Conservation (phyloP, 2,888 invertebrate species). For the Hymenopus coronatus region DNA sequence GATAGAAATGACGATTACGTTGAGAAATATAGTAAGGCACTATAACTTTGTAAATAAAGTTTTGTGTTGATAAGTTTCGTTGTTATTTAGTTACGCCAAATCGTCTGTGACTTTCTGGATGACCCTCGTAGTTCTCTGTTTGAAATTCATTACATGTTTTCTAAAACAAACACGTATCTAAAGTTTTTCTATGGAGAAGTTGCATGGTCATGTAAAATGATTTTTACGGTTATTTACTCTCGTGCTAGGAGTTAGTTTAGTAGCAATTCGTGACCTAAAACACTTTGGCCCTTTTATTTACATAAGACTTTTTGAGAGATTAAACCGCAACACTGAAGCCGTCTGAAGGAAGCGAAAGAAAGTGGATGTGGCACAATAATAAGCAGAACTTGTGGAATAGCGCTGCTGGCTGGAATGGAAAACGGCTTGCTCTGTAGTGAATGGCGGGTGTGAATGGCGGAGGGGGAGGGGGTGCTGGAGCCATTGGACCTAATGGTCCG, state of each 20-base stretch:
- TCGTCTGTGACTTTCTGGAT: too few relatives aligned
- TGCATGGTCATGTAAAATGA: not conserved
- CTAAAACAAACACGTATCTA: too few relatives aligned
- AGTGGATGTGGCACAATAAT: not conserved
- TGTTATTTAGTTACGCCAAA: too few relatives aligned
- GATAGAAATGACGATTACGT: too few relatives aligned
- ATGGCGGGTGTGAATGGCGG: not conserved
- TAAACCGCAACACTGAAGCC: not conserved
- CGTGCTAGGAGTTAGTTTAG: not conserved
- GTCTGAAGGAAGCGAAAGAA: not conserved
- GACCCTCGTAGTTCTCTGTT: too few relatives aligned
- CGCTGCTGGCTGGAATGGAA: not conserved
- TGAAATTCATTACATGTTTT: too few relatives aligned
- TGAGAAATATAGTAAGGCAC: too few relatives aligned
- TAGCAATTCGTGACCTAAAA: not conserved
- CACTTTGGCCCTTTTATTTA: not conserved
- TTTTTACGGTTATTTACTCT: not conserved
- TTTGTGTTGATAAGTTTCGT: too few relatives aligned
- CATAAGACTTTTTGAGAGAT: not conserved
- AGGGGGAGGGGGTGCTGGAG: not conserved
- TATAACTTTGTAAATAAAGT: too few relatives aligned
- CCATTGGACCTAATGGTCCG: constrained; percentile 23
- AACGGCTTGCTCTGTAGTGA: not conserved
- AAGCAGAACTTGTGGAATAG: not conserved
- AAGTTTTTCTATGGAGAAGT: too few relatives aligned